phyloP scores from a whole-genome alignment of 2,113 vertebrate species.

The Shinisaurus crocodilurus region DNA sequence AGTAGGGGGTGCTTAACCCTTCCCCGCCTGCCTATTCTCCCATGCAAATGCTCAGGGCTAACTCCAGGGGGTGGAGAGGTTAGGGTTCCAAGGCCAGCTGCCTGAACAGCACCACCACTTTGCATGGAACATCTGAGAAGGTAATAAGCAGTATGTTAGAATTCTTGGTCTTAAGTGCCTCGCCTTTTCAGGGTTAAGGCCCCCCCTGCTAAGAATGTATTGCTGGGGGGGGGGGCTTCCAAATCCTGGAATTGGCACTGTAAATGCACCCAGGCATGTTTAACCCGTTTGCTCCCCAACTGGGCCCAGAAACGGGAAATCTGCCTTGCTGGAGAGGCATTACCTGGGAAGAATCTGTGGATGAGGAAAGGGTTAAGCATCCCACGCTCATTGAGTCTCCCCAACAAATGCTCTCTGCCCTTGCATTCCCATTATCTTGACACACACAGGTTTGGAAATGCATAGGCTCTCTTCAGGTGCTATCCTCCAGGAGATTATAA shows the following conservation, averaged over 20 bases:
- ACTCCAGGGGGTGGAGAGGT: background rate
- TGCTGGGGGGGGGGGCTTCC: background rate
- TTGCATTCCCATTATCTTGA: background rate
- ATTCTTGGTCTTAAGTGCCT: background rate
- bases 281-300: background rate
- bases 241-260: background rate
- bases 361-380: background rate
- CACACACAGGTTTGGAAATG: background rate
- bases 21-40: no score
- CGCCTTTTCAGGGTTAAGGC: no score
- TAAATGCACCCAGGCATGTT: background rate
- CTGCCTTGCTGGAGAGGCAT: background rate
- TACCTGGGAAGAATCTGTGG: background rate
- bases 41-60: no score
- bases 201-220: no score
- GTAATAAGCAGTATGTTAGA: background rate
- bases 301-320: background rate
- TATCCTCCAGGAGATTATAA: no score
- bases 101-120: background rate
- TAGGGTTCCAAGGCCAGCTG: no score
- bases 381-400: background rate
- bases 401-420: background rate
- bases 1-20: no score
- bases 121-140: background rate
- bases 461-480: background rate